Percentiles rank a stretch among this genome's conserved stretches.
phyloP scores from a whole-genome alignment of 2,113 vertebrate genomes.

The Hippoglossus stenolepis region DNA sequence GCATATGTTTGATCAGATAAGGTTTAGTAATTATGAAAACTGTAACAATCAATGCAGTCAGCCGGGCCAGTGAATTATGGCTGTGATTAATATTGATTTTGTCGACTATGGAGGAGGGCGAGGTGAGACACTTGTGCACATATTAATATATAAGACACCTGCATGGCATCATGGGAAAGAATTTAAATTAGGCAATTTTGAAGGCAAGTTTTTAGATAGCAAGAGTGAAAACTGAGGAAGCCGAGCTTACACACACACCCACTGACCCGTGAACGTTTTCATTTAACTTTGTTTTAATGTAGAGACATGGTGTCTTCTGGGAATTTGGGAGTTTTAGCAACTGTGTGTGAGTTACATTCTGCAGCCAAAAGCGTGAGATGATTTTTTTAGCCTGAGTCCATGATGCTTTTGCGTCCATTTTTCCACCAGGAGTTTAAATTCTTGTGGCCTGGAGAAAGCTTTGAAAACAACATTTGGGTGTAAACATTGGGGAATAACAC shows the following conservation, averaged over 20 bases:
- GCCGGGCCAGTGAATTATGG: constrained; percentile 31
- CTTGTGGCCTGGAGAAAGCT: too few relatives aligned
- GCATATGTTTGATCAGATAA: constrained; percentile 56
- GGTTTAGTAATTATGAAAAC: constrained; percentile 50
- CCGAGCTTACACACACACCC: not conserved
- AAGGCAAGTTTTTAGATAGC: not conserved
- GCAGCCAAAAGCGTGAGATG: too few relatives aligned
- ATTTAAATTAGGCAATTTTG: constrained; percentile 17
- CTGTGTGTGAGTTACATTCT: too few relatives aligned
- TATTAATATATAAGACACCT: constrained; percentile 20
- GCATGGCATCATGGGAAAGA: constrained; percentile 30
- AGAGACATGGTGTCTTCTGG: too few relatives aligned
- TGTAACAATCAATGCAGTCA: constrained; percentile 47
- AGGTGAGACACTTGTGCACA: constrained; percentile 13
- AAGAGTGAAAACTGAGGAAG: not conserved
- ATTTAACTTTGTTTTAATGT: too few relatives aligned
- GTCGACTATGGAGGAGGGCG: constrained; percentile 1
- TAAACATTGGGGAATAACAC: too few relatives aligned
- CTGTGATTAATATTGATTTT: constrained; percentile 64
- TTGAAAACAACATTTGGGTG: too few relatives aligned
- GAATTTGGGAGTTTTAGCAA: too few relatives aligned
- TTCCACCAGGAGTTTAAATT: too few relatives aligned
- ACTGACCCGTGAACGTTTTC: too few relatives aligned
- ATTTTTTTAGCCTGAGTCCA: too few relatives aligned
- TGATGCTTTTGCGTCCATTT: too few relatives aligned